A percentile compares a stretch with the other conserved stretches of the same genome.
These are phyloP conservation scores for Dendrolimus kikuchii DNA, from an alignment of 1,140 invertebrate genomes.

Conservation along the genomic window DNA sequence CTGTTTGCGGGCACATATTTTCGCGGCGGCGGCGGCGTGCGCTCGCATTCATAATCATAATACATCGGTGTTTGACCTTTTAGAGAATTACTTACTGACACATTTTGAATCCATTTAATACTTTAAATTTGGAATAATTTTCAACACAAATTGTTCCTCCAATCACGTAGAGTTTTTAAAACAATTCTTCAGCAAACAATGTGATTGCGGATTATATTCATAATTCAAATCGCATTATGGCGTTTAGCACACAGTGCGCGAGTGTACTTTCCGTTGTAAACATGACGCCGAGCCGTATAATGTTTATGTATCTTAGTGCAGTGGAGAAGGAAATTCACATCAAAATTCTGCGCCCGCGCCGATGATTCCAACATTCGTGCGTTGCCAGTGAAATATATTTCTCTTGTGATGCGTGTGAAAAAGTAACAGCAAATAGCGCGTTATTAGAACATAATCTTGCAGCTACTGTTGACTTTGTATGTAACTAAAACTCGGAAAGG, in stretches of 20 bases:
- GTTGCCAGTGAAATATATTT: constrained; percentile 53
- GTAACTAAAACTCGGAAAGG: constrained; percentile 6
- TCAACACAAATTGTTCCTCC: constrained; percentile 16
- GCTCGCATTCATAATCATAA: constrained; percentile 53
- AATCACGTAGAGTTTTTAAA: constrained; percentile 30
- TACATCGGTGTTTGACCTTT: constrained; percentile 44
- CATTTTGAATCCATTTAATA: constrained; percentile 27
- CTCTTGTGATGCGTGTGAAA: constrained; percentile 53
- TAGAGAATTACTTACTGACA: constrained; percentile 53
- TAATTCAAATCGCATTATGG: constrained; percentile 59
- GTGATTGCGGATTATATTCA: constrained; percentile 36
- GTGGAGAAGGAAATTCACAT: constrained; percentile 62
- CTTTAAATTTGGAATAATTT: constrained; percentile 13
- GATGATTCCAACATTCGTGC: constrained; percentile 61
- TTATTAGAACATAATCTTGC: constrained; percentile 14
- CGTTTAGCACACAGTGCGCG: constrained; percentile 46
- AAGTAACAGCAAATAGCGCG: constrained; percentile 49
- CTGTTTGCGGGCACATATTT: constrained; percentile 61
- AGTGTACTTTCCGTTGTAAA: constrained; percentile 65
- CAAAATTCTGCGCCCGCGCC: constrained; percentile 56
- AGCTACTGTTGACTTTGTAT: constrained; percentile 8
- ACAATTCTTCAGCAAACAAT: constrained; percentile 29
- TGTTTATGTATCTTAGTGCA: constrained; percentile 60
- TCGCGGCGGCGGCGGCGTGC: constrained; percentile 48
- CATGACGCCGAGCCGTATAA: constrained; percentile 53